Conservation (phyloP, 2,113 vertebrate species). For the Larimichthys crocea region DNA sequence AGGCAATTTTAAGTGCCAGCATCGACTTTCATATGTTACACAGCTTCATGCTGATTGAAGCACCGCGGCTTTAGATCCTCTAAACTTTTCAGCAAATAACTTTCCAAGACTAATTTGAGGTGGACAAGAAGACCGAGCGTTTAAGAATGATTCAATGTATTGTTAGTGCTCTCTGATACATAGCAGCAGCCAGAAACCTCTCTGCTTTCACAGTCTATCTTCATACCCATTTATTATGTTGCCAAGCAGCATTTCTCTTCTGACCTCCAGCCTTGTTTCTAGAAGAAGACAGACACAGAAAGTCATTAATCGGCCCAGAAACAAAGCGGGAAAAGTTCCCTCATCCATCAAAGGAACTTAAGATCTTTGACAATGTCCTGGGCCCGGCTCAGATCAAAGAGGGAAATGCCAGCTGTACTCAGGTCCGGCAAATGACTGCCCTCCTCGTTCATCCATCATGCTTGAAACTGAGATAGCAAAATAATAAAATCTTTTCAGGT, state of each 20-base stretch:
- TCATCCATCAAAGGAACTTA: slow-evolving; percentile 76
- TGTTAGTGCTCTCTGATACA: slow-evolving; percentile 27
- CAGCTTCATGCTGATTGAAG: slow-evolving; percentile 13
- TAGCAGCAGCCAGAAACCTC: slow-evolving; percentile 35
- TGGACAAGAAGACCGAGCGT: slow-evolving; percentile 17
- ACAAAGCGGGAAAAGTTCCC: slow-evolving; percentile 69
- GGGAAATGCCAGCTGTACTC: slow-evolving; percentile 47
- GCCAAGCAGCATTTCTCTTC: slow-evolving; percentile 65
- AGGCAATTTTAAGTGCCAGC: slow-evolving; percentile 17
- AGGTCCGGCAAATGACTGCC: slow-evolving; percentile 60
- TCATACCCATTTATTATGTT: slow-evolving; percentile 65
- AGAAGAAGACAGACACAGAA: slow-evolving; percentile 62
- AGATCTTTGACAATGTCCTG: slow-evolving; percentile 73
- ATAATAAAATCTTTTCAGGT: slow-evolving; percentile 76
- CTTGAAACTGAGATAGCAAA: slow-evolving; percentile 63
- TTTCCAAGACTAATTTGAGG: slow-evolving; percentile 26
- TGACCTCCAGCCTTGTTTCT: slow-evolving; percentile 69
- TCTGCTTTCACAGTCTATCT: slow-evolving; percentile 57
- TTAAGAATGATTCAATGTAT: slow-evolving; percentile 39
- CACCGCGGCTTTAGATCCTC: slow-evolving; percentile 20
- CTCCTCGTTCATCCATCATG: slow-evolving; percentile 73
- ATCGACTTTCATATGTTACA: slow-evolving; percentile 18
- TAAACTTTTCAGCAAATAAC: slow-evolving; percentile 17
- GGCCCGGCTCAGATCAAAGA: slow-evolving; percentile 57
- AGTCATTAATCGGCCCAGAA: slow-evolving; percentile 70